A percentile compares a stretch with the other conserved stretches of the same genome.
Conservation (phyloP, 1,140 invertebrate species). For the Euura lappo region DNA sequence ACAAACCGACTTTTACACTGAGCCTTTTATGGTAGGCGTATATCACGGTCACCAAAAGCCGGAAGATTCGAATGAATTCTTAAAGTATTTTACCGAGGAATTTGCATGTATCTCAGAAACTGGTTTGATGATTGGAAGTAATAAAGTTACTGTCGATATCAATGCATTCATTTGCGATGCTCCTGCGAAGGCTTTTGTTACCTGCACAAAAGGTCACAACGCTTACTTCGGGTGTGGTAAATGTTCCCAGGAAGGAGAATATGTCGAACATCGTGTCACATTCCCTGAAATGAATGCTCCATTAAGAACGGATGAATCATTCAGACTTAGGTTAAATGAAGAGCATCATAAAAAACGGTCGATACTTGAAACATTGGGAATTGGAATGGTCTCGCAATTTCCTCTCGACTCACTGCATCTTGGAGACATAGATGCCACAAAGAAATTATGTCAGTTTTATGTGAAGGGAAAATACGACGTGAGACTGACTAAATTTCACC, state of each 20-base stretch:
- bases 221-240: conserved; percentile 27
- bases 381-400: conserved; percentile 32
- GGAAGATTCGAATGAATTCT: conserved; percentile 31
- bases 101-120: conserved; percentile 24
- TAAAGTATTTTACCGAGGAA: conserved; percentile 42
- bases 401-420: conserved; percentile 36
- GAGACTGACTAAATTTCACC: conserved; percentile 12
- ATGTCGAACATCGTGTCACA: conserved; percentile 8
- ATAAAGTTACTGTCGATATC: conserved; percentile 27
- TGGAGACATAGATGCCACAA: conserved; percentile 31
- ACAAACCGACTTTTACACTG: conserved; percentile 32
- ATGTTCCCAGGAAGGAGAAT: conserved; percentile 26
- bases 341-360: conserved; percentile 20
- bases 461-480: conserved; percentile 22
- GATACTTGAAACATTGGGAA: conserved; percentile 19
- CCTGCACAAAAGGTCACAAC: conserved; percentile 23
- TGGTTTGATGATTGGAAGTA: conserved; percentile 31
- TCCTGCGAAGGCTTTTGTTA: conserved; percentile 28
- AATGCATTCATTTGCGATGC: conserved; percentile 37
- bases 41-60: conserved; percentile 39
- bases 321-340: conserved; percentile 4
- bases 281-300: conserved; percentile 21
- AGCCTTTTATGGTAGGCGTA: conserved; percentile 37
- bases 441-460: conserved; percentile 28
- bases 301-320: conserved; percentile 20